Percentiles rank a stretch among this genome's conserved stretches.
These are phyloP conservation scores for Sebastolobus altivelis DNA, from an alignment of 2,797 vertebrate genomes.

Conservation along the genomic window DNA sequence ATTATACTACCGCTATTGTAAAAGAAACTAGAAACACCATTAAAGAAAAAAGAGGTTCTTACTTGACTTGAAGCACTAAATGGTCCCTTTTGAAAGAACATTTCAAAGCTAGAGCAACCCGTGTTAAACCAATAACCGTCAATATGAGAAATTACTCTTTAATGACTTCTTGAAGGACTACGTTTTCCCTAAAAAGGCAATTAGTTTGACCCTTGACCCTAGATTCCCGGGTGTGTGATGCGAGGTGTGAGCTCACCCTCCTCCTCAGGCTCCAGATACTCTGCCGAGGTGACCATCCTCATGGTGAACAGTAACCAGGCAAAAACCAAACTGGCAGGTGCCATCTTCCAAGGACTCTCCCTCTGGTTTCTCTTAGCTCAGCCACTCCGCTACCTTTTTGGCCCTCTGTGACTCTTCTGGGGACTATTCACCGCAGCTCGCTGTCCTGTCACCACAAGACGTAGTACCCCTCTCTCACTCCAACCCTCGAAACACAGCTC, in stretches of 20 bases:
- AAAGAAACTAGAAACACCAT: neutral
- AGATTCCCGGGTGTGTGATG: constrained; percentile 1
- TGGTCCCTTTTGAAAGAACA: neutral
- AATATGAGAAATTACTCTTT: neutral
- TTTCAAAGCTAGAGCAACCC: neutral
- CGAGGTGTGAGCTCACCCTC: constrained; percentile 70
- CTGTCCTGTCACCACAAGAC: constrained; percentile 80
- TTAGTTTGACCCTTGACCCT: constrained; percentile 22
- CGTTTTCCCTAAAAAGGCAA: neutral
- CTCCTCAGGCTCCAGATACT: constrained; percentile 64
- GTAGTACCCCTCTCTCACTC: constrained; percentile 60
- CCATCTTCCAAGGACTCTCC: constrained; percentile 73
- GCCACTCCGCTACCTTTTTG: constrained; percentile 43
- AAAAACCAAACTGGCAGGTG: constrained; percentile 65
- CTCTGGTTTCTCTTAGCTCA: constrained; percentile 46
- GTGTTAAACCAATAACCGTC: neutral
- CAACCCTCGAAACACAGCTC: constrained; percentile 72
- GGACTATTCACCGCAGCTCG: constrained; percentile 53
- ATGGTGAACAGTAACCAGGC: constrained; percentile 74
- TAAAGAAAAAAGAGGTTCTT: neutral
- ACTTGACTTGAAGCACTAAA: neutral
- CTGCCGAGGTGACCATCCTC: constrained; percentile 61
- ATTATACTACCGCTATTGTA: neutral
- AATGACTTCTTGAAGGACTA: neutral
- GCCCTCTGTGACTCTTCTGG: constrained; percentile 59